phyloP scores from a whole-genome alignment of 2,797 vertebrate genomes.

The Pagetopsis macropterus region DNA sequence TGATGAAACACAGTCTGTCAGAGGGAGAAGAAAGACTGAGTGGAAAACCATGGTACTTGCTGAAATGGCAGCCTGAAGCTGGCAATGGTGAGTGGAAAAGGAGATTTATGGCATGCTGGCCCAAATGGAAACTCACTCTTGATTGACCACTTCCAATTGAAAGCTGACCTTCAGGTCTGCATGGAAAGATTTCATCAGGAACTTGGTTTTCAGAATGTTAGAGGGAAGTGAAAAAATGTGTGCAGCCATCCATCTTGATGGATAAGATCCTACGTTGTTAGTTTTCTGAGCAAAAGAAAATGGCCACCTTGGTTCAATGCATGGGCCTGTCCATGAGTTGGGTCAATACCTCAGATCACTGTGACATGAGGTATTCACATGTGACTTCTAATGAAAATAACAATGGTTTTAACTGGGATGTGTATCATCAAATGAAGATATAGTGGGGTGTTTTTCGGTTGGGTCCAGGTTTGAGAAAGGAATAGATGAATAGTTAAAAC shows the following conservation, averaged over 20 bases:
- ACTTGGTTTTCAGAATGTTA: constrained; percentile 50
- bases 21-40: constrained; percentile 12
- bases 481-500: background rate
- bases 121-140: constrained; percentile 78
- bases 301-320: constrained; percentile 13
- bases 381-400: constrained; percentile 11
- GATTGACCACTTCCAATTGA: constrained; percentile 85
- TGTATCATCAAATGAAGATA: background rate
- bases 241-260: constrained; percentile 73
- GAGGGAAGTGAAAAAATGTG: constrained; percentile 51
- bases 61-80: constrained; percentile 54
- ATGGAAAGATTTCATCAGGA: constrained; percentile 79
- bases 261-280: constrained; percentile 70
- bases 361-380: background rate
- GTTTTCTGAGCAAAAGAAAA: constrained; percentile 41
- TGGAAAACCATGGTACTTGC: constrained; percentile 50
- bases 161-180: constrained; percentile 79
- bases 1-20: constrained; percentile 38
- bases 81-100: constrained; percentile 34
- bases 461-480: background rate
- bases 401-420: background rate
- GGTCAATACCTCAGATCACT: constrained; percentile 11
- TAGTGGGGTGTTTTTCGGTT: constrained; percentile 4
- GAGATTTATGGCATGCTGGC: constrained; percentile 77
- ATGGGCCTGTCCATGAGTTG: background rate